phyloP scores from a whole-genome alignment of 2,113 vertebrate species.

The Ceyx cyanopectus region DNA sequence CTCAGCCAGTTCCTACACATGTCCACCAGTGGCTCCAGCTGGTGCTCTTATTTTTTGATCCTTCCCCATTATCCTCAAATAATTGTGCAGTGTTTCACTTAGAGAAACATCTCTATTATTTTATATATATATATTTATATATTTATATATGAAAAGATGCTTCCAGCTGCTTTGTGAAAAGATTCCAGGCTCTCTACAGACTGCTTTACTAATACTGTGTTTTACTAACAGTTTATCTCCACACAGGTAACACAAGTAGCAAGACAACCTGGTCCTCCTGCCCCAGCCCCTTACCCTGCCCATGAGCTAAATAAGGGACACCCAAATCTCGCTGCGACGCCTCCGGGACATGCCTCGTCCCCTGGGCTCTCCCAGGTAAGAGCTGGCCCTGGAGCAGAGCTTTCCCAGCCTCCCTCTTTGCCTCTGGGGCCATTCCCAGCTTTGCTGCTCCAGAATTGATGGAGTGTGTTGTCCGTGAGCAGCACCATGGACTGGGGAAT shows the following conservation, averaged over 20 bases:
- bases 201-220: conserved; percentile 45
- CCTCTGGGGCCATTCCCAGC: not conserved
- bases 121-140: too few relatives aligned
- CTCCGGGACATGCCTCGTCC: conserved; percentile 93
- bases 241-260: conserved; percentile 89
- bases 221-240: conserved; percentile 74
- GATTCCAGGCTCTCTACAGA: not conserved
- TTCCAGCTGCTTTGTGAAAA: not conserved
- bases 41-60: not conserved
- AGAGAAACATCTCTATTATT: not conserved
- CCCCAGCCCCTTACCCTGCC: conserved; percentile 87
- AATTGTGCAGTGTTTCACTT: not conserved
- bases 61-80: not conserved
- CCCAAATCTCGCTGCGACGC: conserved; percentile 90
- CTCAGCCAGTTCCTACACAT: not conserved
- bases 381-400: conserved; percentile 54
- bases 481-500: rapidly evolving
- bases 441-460: not conserved
- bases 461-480: not conserved
- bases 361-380: conserved; percentile 96
- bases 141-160: not conserved
- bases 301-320: conserved; percentile 98
- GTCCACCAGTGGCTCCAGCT: not conserved
- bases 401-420: not conserved
- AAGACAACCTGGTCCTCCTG: conserved; percentile 86